Conservation (phyloP, 2,113 vertebrate species). For the Carlito syrichta region DNA sequence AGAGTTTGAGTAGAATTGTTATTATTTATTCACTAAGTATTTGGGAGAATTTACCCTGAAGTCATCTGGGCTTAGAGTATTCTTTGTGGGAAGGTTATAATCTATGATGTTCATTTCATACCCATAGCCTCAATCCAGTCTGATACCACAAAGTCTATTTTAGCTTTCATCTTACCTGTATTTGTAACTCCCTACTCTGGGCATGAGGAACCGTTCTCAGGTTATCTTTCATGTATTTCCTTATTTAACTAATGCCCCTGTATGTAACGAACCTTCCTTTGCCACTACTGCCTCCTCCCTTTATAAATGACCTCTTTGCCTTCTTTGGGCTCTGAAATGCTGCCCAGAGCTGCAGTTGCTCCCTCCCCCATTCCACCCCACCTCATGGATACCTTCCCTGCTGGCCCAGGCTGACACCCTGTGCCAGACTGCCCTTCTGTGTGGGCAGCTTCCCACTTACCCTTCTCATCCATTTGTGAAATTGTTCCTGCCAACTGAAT, state of each 20-base stretch:
- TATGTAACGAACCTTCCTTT: neutral
- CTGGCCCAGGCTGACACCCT: neutral
- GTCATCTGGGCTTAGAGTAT: neutral
- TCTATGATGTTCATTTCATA: neutral
- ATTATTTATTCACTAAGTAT: constrained; percentile 1
- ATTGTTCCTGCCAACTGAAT: neutral
- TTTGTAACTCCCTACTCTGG: neutral
- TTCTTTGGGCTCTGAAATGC: neutral
- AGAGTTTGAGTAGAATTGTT: constrained; percentile 9
- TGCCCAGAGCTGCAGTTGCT: neutral
- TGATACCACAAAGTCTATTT: neutral
- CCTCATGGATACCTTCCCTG: neutral
- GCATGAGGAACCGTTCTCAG: neutral
- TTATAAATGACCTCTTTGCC: neutral
- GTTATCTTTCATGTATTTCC: neutral
- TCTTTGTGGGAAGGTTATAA: neutral
- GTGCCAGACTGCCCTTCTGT: neutral
- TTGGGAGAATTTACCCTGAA: constrained; percentile 3
- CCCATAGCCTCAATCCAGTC: neutral
- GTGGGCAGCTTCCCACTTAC: neutral
- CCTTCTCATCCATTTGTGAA: neutral
- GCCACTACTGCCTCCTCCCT: neutral
- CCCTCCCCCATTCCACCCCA: rapidly evolving
- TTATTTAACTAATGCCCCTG: neutral
- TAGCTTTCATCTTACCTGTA: neutral